These are phyloP conservation scores for Erythrocercus mccallii DNA, from an alignment of 2,113 vertebrate species.

Conservation along the genomic window DNA sequence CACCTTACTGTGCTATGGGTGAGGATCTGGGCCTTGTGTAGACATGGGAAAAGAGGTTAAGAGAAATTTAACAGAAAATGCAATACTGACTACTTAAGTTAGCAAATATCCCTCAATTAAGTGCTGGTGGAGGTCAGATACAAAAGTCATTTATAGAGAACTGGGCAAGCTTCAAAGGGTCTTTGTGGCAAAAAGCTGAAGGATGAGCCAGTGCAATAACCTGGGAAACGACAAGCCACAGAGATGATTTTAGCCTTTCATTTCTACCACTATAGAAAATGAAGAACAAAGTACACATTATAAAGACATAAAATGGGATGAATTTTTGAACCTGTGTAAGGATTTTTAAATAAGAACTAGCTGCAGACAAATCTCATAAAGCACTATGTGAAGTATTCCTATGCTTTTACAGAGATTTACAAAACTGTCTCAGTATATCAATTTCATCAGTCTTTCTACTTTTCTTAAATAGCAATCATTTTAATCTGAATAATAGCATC, in stretches of 20 bases:
- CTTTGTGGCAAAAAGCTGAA: neutral
- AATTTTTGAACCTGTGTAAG: neutral
- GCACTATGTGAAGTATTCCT: neutral
- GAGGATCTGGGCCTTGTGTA: neutral
- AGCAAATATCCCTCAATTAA: neutral
- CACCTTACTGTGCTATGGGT: neutral
- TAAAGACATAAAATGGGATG: neutral
- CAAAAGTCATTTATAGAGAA: neutral
- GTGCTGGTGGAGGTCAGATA: neutral
- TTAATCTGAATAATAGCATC: neutral
- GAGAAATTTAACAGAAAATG: neutral
- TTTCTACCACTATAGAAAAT: neutral
- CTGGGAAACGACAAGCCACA: neutral
- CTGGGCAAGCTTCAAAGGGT: neutral
- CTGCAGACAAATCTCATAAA: neutral
- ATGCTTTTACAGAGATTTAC: neutral
- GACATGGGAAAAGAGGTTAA: neutral
- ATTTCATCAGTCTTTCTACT: neutral
- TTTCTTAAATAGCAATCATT: neutral
- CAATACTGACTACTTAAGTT: neutral
- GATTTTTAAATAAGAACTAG: neutral
- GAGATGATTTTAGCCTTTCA: neutral
- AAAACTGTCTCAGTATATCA: neutral
- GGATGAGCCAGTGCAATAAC: neutral
- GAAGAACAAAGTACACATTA: neutral